A percentile compares a stretch with the other conserved stretches of the same genome.
These are phyloP conservation scores for Helleia helle DNA, from an alignment of 2,888 invertebrate genomes.

Conservation along the genomic window DNA sequence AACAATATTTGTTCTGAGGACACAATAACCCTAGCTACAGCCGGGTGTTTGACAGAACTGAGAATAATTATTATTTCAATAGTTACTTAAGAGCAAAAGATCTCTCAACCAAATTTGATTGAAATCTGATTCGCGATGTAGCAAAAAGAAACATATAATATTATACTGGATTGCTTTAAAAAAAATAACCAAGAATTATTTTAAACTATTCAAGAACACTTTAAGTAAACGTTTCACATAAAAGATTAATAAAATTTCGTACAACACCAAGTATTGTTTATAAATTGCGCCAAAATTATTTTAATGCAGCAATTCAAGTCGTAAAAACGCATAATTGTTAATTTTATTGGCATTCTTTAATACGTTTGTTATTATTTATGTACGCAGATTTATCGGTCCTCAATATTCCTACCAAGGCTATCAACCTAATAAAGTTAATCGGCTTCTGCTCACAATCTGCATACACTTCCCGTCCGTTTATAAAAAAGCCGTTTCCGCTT, in stretches of 20 bases:
- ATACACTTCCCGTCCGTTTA: slow-evolving; percentile 35
- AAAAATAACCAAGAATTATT: neutral
- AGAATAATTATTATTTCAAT: no score
- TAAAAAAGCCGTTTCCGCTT: slow-evolving; percentile 36
- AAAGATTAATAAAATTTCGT: neutral
- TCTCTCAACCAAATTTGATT: no score
- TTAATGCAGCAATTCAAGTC: neutral
- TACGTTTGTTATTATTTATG: neutral
- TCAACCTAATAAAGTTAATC: slow-evolving; percentile 12
- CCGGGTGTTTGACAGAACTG: no score
- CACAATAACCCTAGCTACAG: no score
- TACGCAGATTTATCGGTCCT: neutral
- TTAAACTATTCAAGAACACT: neutral
- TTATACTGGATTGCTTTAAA: neutral
- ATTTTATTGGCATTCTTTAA: slow-evolving; percentile 8
- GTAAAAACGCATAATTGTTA: slow-evolving; percentile 6
- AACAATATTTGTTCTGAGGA: no score
- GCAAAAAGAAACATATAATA: no score
- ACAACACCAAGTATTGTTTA: slow-evolving; percentile 2
- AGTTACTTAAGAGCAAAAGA: no score
- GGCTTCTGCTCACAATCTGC: slow-evolving; percentile 22
- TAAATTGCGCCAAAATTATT: slow-evolving; percentile 1
- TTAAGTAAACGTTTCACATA: neutral
- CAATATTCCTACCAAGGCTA: neutral
- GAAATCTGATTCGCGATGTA: neutral